Conservation (phyloP, 2,797 vertebrate genomes). For the Parauchenoglanis punctatus region DNA sequence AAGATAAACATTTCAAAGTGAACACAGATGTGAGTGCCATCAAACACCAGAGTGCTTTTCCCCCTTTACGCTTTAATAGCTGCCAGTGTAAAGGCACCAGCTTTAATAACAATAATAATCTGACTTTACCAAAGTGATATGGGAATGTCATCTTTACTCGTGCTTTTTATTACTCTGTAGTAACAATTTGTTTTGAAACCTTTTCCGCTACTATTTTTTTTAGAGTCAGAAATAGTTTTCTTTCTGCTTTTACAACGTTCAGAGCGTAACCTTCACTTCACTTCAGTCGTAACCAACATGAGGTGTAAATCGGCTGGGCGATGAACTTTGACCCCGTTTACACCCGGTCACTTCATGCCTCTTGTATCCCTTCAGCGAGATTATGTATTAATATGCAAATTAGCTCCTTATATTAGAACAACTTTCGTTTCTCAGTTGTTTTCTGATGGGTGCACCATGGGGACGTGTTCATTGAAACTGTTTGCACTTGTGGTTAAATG, state of each 20-base stretch:
- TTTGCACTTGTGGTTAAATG: background rate
- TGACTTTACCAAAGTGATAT: background rate
- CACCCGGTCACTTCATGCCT: background rate
- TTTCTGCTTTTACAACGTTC: background rate
- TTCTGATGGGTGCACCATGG: background rate
- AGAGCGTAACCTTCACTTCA: background rate
- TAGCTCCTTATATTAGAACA: background rate
- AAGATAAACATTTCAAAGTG: conserved; percentile 56
- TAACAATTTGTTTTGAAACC: background rate
- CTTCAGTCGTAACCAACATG: background rate
- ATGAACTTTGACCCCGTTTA: background rate
- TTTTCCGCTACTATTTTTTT: background rate
- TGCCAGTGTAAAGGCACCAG: background rate
- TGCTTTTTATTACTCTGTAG: background rate
- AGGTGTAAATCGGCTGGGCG: background rate
- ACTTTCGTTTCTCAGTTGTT: background rate
- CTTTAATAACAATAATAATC: background rate
- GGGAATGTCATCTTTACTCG: background rate
- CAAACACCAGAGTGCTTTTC: conserved; percentile 23
- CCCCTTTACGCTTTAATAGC: background rate
- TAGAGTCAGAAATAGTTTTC: background rate
- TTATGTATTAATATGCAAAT: background rate
- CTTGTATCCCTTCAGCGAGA: background rate
- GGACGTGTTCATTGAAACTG: background rate
- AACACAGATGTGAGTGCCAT: conserved; percentile 55